Base-by-base conservation (phyloP, 1,140 invertebrate species). In the Lasioglossum albipes region DNA sequence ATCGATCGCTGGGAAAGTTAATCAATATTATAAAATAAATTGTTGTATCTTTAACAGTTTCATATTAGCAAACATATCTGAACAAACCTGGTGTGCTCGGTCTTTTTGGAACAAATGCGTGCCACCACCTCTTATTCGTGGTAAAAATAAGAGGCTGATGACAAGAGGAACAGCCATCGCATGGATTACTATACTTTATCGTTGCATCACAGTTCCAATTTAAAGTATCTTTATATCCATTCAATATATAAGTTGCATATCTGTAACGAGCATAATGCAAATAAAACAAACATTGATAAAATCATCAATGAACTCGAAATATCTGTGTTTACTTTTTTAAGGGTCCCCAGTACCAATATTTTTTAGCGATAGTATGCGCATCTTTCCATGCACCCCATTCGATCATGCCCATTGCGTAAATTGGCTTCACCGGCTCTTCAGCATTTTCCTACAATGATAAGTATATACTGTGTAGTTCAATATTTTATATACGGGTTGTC, bases 321-420 rank as follows among this genome's bases (percentile, higher is more conserved):
- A 54, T 6, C 0, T 52, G 22, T 71, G 71, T 70, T 79, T 86
- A 93, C 93, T 96, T 95, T 91, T 96, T 95, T 0, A 98, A 91
- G 5, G 94, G 91, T 42, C 97, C 97, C 93, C 96, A 96, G 86
- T 97, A 96, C 97, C 98, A 98, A 91, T 98, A 98, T 90, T 96
- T 96, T 77, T 97, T 96, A 82, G 95, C 95, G 75, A 92, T 94
- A 16, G 94, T 94, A 74, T 96, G 91, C 5, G 96, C 96, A 94
- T 99, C 97, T 88, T 96, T 94, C 91, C 97, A 97, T 18, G 96
- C 95, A 66, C 98, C 98, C 95, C 97, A 97, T 90, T 97, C 96
- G 64, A 99, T 92, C 2, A 95, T 94, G 79, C 95, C 94, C 62
- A 98, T 90, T 7, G 97, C 96, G 94, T 96, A 99, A 79, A 98